Evolutionary conservation across 1,140 invertebrate genomes (phyloP), one percentile per base, ranked within the genome.

Genomic region (Pristionchus pacificus): DNA sequence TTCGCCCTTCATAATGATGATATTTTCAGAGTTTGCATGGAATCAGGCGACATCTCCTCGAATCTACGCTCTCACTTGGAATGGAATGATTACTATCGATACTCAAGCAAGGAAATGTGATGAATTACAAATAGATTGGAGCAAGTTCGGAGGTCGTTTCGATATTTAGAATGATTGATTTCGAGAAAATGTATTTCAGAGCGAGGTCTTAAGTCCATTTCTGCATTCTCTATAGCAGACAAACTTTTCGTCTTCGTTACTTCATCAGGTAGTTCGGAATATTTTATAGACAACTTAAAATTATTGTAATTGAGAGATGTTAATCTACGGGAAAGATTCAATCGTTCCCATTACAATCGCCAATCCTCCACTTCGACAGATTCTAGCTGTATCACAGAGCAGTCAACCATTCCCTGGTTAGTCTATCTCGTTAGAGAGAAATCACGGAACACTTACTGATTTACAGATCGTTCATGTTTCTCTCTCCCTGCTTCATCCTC

Each of bases 171-270:
- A n/a, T n/a, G n/a, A n/a, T n/a, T n/a, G n/a, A n/a, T n/a, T n/a
- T n/a, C n/a, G n/a, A n/a, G 38, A 65, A 14, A 24, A 38, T 15
- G 13, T 2, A 13, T 0, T 55, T 61, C 65, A 69, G 79, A 82
- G 32, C 80, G 76, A 2, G 80, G 82, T 1, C 65, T 84, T 19
- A 82, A 82, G 68, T 74, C 78, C 14, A 76, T 82, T 13, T 74
- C 74, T 19, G 71, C 77, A 31, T 83, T 82, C 70, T 66, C 82
- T 2, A 82, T 84, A n/a, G 82, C 82, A 15, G 80, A 82, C 68
- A 84, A 82, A 70, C 63, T 83, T 29, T 84, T 82, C 63, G 75
- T 83, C 24, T 84, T 82, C 60, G 80, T 77, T 14, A 84, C 80
- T 27, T 77, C 80, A 1, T 72, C 63, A 13, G n/a, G n/a, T n/a